A percentile compares a stretch with the other conserved stretches of the same genome.
Evolutionary conservation across 2,113 vertebrate genomes (phyloP).

Genomic region (Promerops cafer): DNA sequence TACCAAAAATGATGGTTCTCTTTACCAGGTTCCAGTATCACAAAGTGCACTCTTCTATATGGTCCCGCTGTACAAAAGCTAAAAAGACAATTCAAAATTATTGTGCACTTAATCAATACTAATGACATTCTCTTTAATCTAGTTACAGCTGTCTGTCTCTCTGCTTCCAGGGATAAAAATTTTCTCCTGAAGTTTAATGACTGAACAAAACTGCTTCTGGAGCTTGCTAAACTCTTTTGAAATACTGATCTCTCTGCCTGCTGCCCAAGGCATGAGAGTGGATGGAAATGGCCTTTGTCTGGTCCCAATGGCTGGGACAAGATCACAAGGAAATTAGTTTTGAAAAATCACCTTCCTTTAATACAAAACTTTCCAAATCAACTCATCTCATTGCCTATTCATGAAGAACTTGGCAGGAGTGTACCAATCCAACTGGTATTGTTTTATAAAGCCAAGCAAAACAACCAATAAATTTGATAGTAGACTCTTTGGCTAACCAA

Average conservation of each 20-base stretch:
- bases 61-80: background rate
- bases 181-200: background rate
- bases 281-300: background rate
- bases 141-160: background rate
- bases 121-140: background rate
- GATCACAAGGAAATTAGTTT: background rate
- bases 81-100: background rate
- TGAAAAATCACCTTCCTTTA: background rate
- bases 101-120: background rate
- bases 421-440: background rate
- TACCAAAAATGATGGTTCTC: background rate
- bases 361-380: background rate
- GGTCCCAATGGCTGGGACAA: background rate
- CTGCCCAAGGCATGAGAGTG: background rate
- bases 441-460: no score
- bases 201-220: background rate
- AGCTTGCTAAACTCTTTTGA: background rate
- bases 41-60: background rate
- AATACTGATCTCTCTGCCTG: background rate
- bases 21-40: background rate
- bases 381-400: rapidly evolving
- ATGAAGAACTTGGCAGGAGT: background rate
- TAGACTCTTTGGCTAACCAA: no score
- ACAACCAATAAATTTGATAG: no score
- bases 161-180: background rate